These are phyloP conservation scores for Microplitis deprimator DNA, from an alignment of 2,888 invertebrate genomes.

Conservation along the genomic window DNA sequence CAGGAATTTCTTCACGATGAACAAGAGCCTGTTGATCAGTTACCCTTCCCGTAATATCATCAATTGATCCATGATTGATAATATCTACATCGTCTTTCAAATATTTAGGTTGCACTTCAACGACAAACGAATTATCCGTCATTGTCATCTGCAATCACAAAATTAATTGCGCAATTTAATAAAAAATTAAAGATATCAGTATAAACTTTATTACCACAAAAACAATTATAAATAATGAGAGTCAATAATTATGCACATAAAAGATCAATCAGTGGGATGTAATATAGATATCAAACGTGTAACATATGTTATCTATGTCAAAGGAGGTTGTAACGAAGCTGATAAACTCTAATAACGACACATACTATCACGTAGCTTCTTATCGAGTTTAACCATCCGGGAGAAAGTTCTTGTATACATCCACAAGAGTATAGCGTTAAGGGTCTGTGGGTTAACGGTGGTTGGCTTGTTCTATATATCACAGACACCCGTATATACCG, in stretches of 20 bases:
- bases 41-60: constrained; percentile 58
- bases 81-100: constrained; percentile 55
- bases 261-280: neutral
- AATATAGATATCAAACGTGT: neutral
- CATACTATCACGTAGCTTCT: constrained; percentile 36
- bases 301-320: constrained; percentile 25
- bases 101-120: constrained; percentile 65
- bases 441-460: constrained; percentile 47
- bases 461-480: neutral
- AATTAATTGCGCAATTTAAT: neutral
- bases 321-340: constrained; percentile 27
- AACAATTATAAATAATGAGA: neutral
- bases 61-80: constrained; percentile 57
- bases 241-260: neutral
- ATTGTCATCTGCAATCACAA: constrained; percentile 62
- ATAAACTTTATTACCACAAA: neutral
- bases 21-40: constrained; percentile 74
- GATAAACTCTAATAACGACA: constrained; percentile 30
- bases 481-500: constrained; percentile 1
- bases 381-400: constrained; percentile 36
- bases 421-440: constrained; percentile 26
- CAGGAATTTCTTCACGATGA: constrained; percentile 70
- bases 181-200: neutral
- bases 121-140: constrained; percentile 66
- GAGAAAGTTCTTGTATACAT: constrained; percentile 34